phyloP scores from a whole-genome alignment of 2,113 vertebrate species.

The Tyrannus savana region DNA sequence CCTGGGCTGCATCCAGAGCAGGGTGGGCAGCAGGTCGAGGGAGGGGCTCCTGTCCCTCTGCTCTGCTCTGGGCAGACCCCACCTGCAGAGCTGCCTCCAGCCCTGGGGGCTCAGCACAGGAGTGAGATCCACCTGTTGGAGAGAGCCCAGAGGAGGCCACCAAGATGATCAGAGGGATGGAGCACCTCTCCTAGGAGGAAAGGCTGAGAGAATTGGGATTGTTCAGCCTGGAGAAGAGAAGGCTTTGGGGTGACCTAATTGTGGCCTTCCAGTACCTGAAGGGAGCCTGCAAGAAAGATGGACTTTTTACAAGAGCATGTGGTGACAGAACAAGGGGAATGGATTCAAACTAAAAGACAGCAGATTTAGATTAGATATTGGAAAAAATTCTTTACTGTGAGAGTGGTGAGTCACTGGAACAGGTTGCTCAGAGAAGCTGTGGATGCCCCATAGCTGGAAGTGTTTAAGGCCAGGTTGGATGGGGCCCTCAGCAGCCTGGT shows the following conservation, averaged over 20 bases:
- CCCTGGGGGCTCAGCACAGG: not conserved
- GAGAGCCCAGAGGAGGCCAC: not conserved
- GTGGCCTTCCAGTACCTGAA: not conserved
- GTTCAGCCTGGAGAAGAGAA: not conserved
- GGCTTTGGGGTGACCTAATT: not conserved
- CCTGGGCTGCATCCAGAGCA: not conserved
- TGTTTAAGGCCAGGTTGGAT: not conserved
- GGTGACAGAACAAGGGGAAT: not conserved
- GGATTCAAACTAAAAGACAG: not conserved
- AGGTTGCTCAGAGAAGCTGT: not conserved
- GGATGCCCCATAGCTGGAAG: not conserved
- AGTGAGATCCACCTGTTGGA: not conserved
- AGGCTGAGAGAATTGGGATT: not conserved
- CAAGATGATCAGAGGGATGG: not conserved
- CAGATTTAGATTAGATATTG: not conserved
- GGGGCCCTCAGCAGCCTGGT: not conserved
- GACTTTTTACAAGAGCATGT: not conserved
- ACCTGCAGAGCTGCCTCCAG: not conserved
- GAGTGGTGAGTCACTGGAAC: not conserved
- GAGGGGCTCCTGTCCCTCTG: not conserved
- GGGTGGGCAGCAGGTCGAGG: not conserved
- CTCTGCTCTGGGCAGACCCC: fast-evolving
- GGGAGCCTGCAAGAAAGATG: not conserved
- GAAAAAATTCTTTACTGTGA: not conserved
- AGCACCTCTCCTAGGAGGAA: not conserved